Conservation (phyloP, 2,888 invertebrate species). For the Hydroisotoma schaefferi region DNA sequence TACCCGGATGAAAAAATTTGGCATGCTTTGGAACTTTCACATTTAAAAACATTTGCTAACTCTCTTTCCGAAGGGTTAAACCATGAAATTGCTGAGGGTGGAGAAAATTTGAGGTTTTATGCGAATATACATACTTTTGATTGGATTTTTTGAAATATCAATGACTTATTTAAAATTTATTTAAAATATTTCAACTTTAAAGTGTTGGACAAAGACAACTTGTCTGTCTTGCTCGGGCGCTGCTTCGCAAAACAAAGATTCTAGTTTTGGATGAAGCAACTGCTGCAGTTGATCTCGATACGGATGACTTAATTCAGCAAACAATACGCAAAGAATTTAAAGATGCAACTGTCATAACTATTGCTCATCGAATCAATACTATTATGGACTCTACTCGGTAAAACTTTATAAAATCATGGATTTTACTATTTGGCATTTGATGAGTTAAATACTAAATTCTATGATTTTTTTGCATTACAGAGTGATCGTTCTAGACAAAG, state of each 20-base stretch:
- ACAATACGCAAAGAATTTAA: slow-evolving; percentile 84
- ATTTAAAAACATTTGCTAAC: slow-evolving; percentile 79
- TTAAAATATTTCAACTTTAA: not conserved
- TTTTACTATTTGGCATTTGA: not conserved
- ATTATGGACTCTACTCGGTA: slow-evolving; percentile 79
- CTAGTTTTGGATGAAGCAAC: slow-evolving; percentile 55
- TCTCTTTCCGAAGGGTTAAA: slow-evolving; percentile 71
- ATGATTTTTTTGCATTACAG: slow-evolving; percentile 52
- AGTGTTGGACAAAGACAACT: slow-evolving; percentile 53
- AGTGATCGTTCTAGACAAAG: slow-evolving; percentile 76
- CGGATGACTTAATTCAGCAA: slow-evolving; percentile 59
- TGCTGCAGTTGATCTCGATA: slow-evolving; percentile 57
- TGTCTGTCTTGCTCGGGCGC: slow-evolving; percentile 52
- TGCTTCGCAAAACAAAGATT: slow-evolving; percentile 52
- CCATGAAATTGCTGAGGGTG: slow-evolving; percentile 85
- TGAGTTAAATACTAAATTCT: not conserved
- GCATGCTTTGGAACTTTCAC: slow-evolving; percentile 82
- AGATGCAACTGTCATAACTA: slow-evolving; percentile 83
- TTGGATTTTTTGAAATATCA: not conserved
- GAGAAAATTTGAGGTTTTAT: slow-evolving; percentile 68
- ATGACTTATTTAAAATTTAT: not conserved
- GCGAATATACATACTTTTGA: not conserved
- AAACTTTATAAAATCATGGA: not conserved
- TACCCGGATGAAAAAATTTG: slow-evolving; percentile 80
- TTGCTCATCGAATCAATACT: slow-evolving; percentile 88